phyloP scores from a whole-genome alignment of 2,113 vertebrate species.

The Hemibagrus wyckioides region DNA sequence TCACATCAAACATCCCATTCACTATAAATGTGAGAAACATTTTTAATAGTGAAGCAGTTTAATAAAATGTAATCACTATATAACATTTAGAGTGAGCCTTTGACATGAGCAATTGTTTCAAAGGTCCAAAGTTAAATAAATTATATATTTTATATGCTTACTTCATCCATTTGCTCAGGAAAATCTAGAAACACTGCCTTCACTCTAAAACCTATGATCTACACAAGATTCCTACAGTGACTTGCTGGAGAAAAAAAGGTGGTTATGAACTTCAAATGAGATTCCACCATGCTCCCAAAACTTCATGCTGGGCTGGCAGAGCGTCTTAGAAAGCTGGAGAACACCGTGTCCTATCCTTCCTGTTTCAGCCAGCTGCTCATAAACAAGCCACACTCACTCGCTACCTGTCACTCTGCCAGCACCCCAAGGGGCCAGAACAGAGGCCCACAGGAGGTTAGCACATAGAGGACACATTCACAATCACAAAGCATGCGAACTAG shows the following conservation, averaged over 20 bases:
- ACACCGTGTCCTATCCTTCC: constrained; percentile 64
- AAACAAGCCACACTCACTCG: constrained; percentile 55
- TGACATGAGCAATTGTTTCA: not conserved
- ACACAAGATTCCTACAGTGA: not conserved
- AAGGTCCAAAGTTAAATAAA: not conserved
- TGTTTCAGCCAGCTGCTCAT: constrained; percentile 44
- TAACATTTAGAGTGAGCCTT: not conserved
- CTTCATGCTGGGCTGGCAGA: constrained; percentile 25
- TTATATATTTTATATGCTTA: not conserved
- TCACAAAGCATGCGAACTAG: not conserved
- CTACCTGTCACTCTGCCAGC: constrained; percentile 28
- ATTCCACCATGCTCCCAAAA: constrained; percentile 55
- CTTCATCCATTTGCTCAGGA: not conserved
- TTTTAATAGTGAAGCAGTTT: not conserved
- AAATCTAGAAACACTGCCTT: not conserved
- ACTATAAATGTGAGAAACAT: not conserved
- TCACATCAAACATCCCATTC: not conserved
- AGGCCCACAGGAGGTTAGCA: not conserved
- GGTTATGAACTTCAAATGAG: constrained; percentile 30
- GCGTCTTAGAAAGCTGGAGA: constrained; percentile 40
- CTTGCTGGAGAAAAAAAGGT: not conserved
- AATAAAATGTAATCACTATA: not conserved
- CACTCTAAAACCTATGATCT: not conserved
- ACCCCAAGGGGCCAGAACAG: constrained; percentile 13
- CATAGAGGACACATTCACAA: not conserved